Percentiles rank a stretch among this genome's conserved stretches.
Evolutionary conservation across 2,797 vertebrate species (phyloP).

Genomic region (Syngnathus rostellatus): DNA sequence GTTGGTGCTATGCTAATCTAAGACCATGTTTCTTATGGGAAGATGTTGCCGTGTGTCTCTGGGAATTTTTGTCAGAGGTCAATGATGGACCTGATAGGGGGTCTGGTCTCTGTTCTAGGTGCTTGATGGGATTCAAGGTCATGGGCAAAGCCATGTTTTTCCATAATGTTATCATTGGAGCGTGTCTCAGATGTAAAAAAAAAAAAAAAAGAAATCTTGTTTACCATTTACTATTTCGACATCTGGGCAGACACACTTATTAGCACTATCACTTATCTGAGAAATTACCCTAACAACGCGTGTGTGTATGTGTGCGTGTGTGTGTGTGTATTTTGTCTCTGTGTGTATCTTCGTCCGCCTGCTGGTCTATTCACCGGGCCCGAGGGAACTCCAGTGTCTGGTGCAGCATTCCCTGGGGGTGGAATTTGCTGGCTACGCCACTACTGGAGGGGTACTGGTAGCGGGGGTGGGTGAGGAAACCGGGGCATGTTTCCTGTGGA

Average conservation of each 20-base stretch:
- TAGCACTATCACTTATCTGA: slow-evolving; percentile 32
- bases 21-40: not conserved
- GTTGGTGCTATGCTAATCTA: not conserved
- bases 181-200: not conserved
- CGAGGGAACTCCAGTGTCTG: slow-evolving; percentile 59
- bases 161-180: not conserved
- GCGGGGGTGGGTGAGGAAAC: slow-evolving; percentile 53
- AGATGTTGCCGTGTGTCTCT: not conserved
- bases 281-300: slow-evolving; percentile 34
- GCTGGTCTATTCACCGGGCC: slow-evolving; percentile 43
- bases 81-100: not conserved
- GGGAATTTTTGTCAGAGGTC: not conserved
- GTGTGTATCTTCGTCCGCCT: slow-evolving; percentile 42
- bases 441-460: slow-evolving; percentile 27
- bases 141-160: not conserved
- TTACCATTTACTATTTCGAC: slow-evolving; percentile 8
- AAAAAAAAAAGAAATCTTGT: not conserved
- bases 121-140: not conserved
- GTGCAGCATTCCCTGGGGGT: slow-evolving; percentile 52
- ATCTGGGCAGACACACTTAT: slow-evolving; percentile 18
- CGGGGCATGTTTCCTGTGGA: slow-evolving; percentile 71
- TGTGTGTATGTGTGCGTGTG: slow-evolving; percentile 23
- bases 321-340: slow-evolving; percentile 24
- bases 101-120: not conserved
- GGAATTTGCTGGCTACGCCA: slow-evolving; percentile 52